Conservation (phyloP, 2,797 vertebrate species). For the Coracias cyanogaster region DNA sequence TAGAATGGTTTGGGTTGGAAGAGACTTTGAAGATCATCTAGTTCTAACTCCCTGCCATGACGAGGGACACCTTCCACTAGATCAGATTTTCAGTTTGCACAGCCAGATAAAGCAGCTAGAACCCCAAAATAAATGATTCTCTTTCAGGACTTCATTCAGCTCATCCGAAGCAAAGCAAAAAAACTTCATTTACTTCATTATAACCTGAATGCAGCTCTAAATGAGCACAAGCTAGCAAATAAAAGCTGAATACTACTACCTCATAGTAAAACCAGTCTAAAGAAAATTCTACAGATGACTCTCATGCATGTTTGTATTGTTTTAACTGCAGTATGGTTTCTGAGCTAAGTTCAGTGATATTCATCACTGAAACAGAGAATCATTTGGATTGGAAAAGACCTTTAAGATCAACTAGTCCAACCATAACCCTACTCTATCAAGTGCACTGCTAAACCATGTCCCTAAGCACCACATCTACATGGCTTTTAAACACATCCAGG, state of each 20-base stretch:
- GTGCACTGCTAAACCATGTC: too few species aligned
- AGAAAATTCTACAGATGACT: background rate
- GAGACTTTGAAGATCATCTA: background rate
- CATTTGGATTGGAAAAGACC: too few species aligned
- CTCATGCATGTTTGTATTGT: background rate
- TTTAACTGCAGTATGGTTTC: background rate
- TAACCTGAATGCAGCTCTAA: background rate
- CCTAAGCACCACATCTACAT: too few species aligned
- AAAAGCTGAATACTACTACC: background rate
- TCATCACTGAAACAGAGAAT: background rate
- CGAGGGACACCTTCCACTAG: background rate
- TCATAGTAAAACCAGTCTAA: background rate
- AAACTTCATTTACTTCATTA: background rate
- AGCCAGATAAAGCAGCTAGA: background rate
- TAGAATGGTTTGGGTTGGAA: background rate
- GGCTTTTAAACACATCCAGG: too few species aligned
- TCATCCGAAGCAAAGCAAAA: background rate
- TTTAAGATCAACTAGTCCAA: too few species aligned
- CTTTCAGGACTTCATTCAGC: background rate
- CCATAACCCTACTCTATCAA: too few species aligned
- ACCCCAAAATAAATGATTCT: background rate
- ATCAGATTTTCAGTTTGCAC: background rate
- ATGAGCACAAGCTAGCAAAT: background rate
- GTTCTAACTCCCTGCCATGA: fast-evolving
- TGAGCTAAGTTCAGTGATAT: background rate